These are phyloP conservation scores for Proteles cristata DNA, from an alignment of 2,113 vertebrate genomes.

Conservation along the genomic window DNA sequence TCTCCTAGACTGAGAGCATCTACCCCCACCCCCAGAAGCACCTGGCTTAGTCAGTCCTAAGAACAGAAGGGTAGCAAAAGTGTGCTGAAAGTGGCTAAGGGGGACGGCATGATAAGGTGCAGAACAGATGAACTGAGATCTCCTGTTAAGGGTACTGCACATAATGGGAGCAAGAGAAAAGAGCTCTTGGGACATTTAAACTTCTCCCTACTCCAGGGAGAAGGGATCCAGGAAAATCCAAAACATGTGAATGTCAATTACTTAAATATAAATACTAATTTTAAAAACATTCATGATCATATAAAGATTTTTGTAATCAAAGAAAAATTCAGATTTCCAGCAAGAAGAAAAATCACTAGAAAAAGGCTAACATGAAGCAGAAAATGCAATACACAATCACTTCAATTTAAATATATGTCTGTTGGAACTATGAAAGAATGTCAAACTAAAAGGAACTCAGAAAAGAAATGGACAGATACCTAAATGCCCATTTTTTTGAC, in stretches of 20 bases:
- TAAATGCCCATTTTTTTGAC: no score
- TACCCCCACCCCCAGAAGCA: not conserved
- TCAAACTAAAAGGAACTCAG: no score
- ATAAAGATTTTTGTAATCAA: not conserved
- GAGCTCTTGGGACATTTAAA: not conserved
- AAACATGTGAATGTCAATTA: not conserved
- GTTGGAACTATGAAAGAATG: no score
- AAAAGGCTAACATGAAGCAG: not conserved
- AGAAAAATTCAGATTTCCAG: not conserved
- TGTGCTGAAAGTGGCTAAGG: not conserved
- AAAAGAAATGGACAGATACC: no score
- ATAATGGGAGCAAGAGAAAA: not conserved
- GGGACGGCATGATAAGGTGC: not conserved
- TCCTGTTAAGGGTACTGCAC: not conserved
- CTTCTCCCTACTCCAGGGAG: not conserved
- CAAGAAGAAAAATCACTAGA: not conserved
- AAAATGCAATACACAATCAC: not conserved
- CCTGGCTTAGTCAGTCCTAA: not conserved
- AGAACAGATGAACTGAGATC: not conserved
- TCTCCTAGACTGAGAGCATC: not conserved
- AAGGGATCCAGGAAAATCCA: not conserved
- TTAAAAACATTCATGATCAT: not conserved
- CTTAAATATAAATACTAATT: not conserved
- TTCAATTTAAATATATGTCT: not conserved
- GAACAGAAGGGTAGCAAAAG: not conserved